A percentile compares a stretch with the other conserved stretches of the same genome.
These are phyloP conservation scores for Ceratina australensis DNA, from an alignment of 1,140 invertebrate genomes.

Conservation along the genomic window DNA sequence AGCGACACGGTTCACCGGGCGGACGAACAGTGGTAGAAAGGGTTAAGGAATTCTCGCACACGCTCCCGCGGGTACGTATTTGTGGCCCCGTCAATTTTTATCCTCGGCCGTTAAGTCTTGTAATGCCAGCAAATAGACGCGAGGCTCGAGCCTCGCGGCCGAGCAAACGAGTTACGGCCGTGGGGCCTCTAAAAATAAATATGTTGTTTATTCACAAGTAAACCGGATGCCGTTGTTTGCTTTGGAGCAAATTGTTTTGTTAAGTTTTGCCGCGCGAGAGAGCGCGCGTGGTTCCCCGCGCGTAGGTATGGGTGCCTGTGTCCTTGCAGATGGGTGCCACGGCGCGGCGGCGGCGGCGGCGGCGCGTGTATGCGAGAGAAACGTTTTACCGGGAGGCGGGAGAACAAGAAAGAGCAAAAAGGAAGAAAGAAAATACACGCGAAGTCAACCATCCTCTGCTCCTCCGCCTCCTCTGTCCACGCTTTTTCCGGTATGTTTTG, in stretches of 20 bases:
- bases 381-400: conserved; percentile 46
- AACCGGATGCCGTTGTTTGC: conserved; percentile 80
- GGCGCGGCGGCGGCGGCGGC: not conserved
- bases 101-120: conserved; percentile 50
- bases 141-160: conserved; percentile 43
- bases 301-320: conserved; percentile 13
- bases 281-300: conserved; percentile 31
- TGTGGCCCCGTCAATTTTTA: conserved; percentile 52
- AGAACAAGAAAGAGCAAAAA: conserved; percentile 44
- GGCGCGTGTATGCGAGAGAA: conserved; percentile 10
- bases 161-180: conserved; percentile 70
- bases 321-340: conserved; percentile 6
- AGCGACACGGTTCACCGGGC: not conserved
- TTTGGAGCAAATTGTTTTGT: conserved; percentile 81
- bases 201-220: conserved; percentile 81
- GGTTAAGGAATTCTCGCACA: conserved; percentile 37
- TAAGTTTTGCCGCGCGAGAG: conserved; percentile 75
- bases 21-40: not conserved
- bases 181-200: conserved; percentile 79
- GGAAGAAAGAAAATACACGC: conserved; percentile 64
- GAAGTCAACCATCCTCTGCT: conserved; percentile 53
- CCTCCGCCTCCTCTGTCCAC: conserved; percentile 17
- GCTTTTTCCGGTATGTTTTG: conserved; percentile 64
- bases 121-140: conserved; percentile 58
- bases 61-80: not conserved